Evolutionary conservation across 2,888 invertebrate species (phyloP).

Genomic region (Scaptomyza cyrtandrae): DNA sequence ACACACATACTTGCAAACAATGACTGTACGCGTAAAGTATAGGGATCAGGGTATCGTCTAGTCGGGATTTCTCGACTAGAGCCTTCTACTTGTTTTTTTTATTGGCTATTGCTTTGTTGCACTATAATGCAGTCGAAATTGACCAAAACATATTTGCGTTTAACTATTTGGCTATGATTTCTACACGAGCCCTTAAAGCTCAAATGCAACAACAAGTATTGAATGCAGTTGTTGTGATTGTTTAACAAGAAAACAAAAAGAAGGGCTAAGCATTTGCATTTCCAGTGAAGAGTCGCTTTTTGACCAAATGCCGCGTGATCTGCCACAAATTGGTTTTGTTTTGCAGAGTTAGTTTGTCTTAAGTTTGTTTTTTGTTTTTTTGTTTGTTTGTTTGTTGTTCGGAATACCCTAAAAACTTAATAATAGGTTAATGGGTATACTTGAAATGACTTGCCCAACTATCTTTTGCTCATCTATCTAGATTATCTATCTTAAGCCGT

Average conservation of each 20-base stretch:
- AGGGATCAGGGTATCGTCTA: too few relatives aligned
- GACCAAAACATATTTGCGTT: slow-evolving; percentile 1
- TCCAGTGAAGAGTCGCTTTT: slow-evolving; percentile 31
- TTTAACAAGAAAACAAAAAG: neutral
- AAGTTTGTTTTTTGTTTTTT: neutral
- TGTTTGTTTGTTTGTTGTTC: slow-evolving; percentile 1
- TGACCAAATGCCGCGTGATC: slow-evolving; percentile 41
- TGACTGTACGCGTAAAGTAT: too few relatives aligned
- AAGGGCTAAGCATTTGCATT: slow-evolving; percentile 42
- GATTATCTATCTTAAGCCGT: too few relatives aligned
- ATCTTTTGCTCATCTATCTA: too few relatives aligned
- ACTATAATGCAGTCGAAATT: neutral
- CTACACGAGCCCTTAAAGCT: too few relatives aligned
- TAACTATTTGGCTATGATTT: slow-evolving; percentile 21
- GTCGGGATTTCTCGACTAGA: too few relatives aligned
- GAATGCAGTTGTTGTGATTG: slow-evolving; percentile 19
- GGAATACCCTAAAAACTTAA: slow-evolving; percentile 1
- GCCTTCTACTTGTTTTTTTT: too few relatives aligned
- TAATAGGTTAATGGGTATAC: neutral
- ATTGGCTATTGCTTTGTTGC: neutral
- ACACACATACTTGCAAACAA: too few relatives aligned
- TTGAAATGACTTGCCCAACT: too few relatives aligned
- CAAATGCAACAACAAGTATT: neutral
- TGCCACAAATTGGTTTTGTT: slow-evolving; percentile 30
- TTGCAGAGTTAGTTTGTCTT: slow-evolving; percentile 1